Evolutionary conservation across 2,797 vertebrate genomes (phyloP), one percentile per base, ranked within the genome.

Genomic region (Takifugu ocellatus): DNA sequence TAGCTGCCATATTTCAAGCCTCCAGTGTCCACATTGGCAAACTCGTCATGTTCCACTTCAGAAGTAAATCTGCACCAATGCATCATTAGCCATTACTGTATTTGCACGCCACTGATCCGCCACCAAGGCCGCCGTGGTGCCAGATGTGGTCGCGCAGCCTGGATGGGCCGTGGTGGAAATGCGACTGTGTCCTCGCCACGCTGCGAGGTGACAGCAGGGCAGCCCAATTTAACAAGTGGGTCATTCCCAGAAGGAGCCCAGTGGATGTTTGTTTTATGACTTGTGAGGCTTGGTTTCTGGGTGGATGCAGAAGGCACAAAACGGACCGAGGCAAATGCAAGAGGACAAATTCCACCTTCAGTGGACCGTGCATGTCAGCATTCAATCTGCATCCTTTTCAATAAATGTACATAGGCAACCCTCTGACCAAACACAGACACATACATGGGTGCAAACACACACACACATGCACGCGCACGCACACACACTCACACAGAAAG

Each of bases 221-320:
- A 50, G 62, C 63, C 72, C 48, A 58, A 82, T 81, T 79, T 77
- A 84, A 84, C 65, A 76, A 72, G 66, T 77, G 70, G 70, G 62
- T 83, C 75, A 79, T 56, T 81, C 71, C 66, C 56, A 61, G 51
- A 73, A 71, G 59, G 71, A 76, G 52, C 47, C 25, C 5, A 5
- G 25, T 59, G 60, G 46, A 64, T 71, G 67, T 74, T 80, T 82
- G 79, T 77, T 77, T 74, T 51, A 77, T 76, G 73, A 76, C 70
- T 69, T 70, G 59, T 49, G 70, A 66, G 63, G 54, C 57, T 62
- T 63, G 56, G 54, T 61, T 59, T 53, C 49, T 58, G 71, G 56
- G 52, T 56, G 54, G 63, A 64, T 36, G 25, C 24, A 47, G 36
- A 14, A 12, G 12, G 36, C 36, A 39, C 43, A 44, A 44, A 21